Evolutionary conservation across 2,888 invertebrate genomes (phyloP).

Genomic region (Tinea semifulvella): DNA sequence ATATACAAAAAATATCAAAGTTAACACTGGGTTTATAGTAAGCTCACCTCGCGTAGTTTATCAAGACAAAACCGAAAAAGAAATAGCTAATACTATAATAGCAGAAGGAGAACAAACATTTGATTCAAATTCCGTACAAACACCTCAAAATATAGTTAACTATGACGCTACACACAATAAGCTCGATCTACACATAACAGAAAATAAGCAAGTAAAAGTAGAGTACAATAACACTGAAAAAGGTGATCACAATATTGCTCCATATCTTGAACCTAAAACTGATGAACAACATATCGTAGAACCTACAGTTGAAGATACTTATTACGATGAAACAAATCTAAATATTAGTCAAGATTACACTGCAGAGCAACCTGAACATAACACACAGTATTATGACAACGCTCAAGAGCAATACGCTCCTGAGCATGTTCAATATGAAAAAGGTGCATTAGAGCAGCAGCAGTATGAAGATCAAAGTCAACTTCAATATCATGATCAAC

Average conservation of each 20-base stretch:
- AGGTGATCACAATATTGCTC: background rate
- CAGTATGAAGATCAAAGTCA: constrained; percentile 30
- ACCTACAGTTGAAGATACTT: background rate
- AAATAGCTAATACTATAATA: too few relatives aligned
- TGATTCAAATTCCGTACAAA: too few relatives aligned
- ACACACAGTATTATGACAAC: constrained; percentile 18
- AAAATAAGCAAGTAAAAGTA: background rate
- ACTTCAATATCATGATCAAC: constrained; percentile 16
- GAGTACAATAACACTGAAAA: background rate
- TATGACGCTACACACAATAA: too few relatives aligned
- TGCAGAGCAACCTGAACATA: background rate
- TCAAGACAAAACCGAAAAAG: too few relatives aligned
- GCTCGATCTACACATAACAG: too few relatives aligned
- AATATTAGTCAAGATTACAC: background rate
- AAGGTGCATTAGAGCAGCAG: constrained; percentile 33
- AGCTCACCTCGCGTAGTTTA: too few relatives aligned
- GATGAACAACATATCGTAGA: background rate
- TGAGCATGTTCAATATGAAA: constrained; percentile 21
- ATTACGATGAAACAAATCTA: constrained; percentile 26
- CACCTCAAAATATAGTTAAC: too few relatives aligned
- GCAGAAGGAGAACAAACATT: too few relatives aligned
- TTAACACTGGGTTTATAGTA: too few relatives aligned
- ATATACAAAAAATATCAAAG: too few relatives aligned
- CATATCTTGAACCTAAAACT: background rate
- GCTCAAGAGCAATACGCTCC: constrained; percentile 22